A percentile compares a stretch with the other conserved stretches of the same genome.
Conservation (phyloP, 2,113 vertebrate species). For the Nesoenas mayeri region DNA sequence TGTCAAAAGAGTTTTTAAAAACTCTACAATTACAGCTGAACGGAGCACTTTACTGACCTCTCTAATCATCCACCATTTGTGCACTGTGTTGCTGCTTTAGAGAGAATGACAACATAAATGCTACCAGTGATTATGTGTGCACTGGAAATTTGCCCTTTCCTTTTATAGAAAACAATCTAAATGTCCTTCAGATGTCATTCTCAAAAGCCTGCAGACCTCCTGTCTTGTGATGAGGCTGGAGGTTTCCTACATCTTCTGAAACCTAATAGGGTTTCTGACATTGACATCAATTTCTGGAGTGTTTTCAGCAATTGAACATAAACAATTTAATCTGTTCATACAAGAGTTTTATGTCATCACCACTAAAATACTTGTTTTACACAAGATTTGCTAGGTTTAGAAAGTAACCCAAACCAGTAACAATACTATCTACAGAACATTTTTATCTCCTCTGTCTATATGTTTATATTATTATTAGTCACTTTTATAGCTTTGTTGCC, state of each 20-base stretch:
- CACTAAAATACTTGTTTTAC: neutral
- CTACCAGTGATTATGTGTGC: conserved; percentile 49
- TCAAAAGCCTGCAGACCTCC: conserved; percentile 39
- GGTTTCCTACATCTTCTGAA: conserved; percentile 42
- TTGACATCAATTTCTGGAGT: conserved; percentile 6
- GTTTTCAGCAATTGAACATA: conserved; percentile 33
- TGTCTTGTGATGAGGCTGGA: conserved; percentile 41
- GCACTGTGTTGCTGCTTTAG: conserved; percentile 56
- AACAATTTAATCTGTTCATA: conserved; percentile 49
- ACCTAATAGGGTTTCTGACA: conserved; percentile 49
- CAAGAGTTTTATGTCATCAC: neutral
- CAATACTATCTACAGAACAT: neutral
- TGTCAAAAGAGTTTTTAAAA: conserved; percentile 59
- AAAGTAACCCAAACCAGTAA: neutral
- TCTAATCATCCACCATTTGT: conserved; percentile 64
- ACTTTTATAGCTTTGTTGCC: neutral
- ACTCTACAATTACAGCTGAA: conserved; percentile 62
- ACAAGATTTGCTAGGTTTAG: neutral
- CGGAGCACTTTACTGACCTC: conserved; percentile 60
- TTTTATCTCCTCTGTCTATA: neutral
- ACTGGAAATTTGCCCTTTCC: conserved; percentile 63
- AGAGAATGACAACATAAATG: conserved; percentile 67
- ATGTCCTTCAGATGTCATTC: conserved; percentile 58
- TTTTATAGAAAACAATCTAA: conserved; percentile 57
- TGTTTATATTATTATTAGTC: neutral